Percentiles rank a stretch among this genome's conserved stretches.
Conservation (phyloP, 1,140 invertebrate species). For the Brachionus manjavacas region DNA sequence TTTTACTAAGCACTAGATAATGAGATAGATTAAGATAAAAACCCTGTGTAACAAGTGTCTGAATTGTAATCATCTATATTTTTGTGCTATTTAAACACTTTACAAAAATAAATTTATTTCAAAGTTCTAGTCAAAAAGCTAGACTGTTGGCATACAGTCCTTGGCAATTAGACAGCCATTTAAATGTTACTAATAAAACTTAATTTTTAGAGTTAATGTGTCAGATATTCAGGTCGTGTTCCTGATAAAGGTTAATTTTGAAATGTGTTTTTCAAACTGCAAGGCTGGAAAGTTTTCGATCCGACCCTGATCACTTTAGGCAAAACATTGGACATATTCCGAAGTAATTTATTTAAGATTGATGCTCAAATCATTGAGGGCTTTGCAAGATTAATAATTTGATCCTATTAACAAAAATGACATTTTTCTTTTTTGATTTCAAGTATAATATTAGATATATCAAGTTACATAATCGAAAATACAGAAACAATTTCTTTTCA, state of each 20-base stretch:
- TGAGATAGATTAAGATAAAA: conserved; percentile 38
- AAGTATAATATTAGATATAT: not conserved
- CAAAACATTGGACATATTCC: not conserved
- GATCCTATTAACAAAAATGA: not conserved
- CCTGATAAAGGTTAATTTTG: not conserved
- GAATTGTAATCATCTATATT: conserved; percentile 7
- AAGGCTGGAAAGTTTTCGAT: not conserved
- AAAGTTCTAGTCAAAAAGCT: not conserved
- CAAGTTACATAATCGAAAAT: conserved; percentile 5
- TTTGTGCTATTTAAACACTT: conserved; percentile 3
- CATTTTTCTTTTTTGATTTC: not conserved
- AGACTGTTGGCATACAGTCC: not conserved
- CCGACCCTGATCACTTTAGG: not conserved
- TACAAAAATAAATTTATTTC: not conserved
- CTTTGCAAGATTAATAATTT: not conserved
- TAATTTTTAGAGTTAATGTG: not conserved
- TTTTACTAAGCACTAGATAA: conserved; percentile 36
- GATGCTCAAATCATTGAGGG: not conserved
- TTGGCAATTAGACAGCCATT: not conserved
- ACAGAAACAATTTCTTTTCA: not conserved
- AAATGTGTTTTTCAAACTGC: not conserved
- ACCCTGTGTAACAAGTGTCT: conserved; percentile 33
- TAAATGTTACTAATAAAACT: not conserved
- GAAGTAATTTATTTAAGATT: not conserved
- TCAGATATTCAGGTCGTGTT: not conserved